Evolutionary conservation across 2,113 vertebrate species (phyloP).

Genomic region (Telmatochromis bifrenatus): DNA sequence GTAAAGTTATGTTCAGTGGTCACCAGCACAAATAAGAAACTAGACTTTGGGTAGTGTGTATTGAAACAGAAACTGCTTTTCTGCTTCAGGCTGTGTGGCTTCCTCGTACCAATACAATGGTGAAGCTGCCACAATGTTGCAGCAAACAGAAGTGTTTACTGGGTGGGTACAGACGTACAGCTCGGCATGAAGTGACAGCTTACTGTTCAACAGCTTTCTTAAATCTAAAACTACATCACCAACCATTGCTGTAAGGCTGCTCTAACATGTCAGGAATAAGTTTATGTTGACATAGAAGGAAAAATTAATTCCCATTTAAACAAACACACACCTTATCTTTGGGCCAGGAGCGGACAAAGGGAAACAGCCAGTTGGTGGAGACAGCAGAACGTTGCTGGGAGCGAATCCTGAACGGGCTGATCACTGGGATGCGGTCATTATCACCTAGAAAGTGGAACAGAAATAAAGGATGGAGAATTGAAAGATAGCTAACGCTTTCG

Average conservation of each 20-base stretch:
- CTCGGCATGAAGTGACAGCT: rapidly evolving
- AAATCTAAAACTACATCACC: not conserved
- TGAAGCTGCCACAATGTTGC: rapidly evolving
- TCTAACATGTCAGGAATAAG: rapidly evolving
- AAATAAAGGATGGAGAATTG: not conserved
- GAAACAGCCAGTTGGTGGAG: conserved; percentile 89
- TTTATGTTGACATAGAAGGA: not conserved
- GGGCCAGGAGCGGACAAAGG: conserved; percentile 85
- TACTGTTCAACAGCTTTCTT: not conserved
- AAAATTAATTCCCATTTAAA: not conserved
- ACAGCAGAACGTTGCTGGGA: conserved; percentile 89
- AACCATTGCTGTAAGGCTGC: not conserved
- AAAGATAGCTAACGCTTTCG: not conserved
- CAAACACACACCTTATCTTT: conserved; percentile 62
- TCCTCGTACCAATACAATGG: not conserved
- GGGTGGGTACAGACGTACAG: rapidly evolving
- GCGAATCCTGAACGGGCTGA: conserved; percentile 87
- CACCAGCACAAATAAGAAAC: not conserved
- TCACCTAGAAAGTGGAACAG: conserved; percentile 76
- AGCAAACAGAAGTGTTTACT: rapidly evolving
- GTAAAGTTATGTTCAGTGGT: not conserved
- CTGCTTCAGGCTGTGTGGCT: not conserved
- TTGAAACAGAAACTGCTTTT: not conserved
- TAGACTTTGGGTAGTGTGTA: not conserved
- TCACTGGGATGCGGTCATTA: conserved; percentile 91